These are phyloP conservation scores for Neocrepidodera transversa DNA, from an alignment of 2,888 invertebrate species.

Conservation along the genomic window DNA sequence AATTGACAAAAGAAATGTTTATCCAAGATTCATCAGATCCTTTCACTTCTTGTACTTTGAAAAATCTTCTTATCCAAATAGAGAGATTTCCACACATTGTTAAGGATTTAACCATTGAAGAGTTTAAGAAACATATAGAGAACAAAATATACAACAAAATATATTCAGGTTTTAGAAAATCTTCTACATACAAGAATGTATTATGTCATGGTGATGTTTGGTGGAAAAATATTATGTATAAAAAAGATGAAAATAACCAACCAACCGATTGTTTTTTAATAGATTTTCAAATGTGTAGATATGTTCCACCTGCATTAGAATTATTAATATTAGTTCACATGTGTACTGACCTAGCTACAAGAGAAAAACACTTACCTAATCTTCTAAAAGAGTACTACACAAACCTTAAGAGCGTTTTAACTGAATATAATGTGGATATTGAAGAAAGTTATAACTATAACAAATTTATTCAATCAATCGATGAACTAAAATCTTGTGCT, in stretches of 20 bases:
- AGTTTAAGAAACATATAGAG: too few relatives aligned
- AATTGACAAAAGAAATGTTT: neutral
- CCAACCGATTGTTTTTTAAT: neutral
- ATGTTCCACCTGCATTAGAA: neutral
- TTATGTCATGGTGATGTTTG: neutral
- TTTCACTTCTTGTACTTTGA: neutral
- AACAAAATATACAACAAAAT: too few relatives aligned
- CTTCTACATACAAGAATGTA: neutral
- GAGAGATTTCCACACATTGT: neutral
- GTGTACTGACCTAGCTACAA: neutral
- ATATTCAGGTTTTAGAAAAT: neutral
- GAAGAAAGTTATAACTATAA: neutral
- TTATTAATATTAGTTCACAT: neutral
- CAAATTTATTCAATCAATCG: neutral
- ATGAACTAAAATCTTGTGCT: neutral
- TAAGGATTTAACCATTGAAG: neutral
- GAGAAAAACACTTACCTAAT: neutral
- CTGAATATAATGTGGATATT: neutral
- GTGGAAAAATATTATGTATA: neutral
- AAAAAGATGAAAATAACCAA: neutral
- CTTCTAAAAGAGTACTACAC: neutral
- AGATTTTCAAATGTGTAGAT: slow-evolving; percentile 2
- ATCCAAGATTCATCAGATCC: neutral
- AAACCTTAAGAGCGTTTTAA: neutral
- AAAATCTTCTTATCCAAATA: neutral